Conservation (phyloP, 2,113 vertebrate genomes). For the Oreotrochilus melanogaster region DNA sequence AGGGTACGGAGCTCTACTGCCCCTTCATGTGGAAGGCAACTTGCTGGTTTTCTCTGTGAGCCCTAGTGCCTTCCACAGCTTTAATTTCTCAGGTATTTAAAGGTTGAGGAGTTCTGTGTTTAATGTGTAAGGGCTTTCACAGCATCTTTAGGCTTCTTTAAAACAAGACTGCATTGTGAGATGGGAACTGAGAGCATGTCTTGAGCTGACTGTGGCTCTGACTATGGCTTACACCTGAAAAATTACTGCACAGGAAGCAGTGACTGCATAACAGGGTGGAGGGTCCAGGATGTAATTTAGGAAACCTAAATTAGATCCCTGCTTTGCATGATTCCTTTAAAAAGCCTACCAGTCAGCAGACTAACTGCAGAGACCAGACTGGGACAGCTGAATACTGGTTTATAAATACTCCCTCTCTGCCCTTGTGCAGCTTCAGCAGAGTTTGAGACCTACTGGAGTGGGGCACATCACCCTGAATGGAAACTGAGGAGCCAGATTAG, state of each 20-base stretch:
- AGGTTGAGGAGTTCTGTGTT: background rate
- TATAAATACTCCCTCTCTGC: background rate
- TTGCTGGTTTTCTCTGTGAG: background rate
- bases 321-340: background rate
- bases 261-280: background rate
- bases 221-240: background rate
- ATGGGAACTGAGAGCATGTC: background rate
- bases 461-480: background rate
- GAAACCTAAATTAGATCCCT: background rate
- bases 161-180: background rate
- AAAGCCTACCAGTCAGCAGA: background rate
- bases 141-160: background rate
- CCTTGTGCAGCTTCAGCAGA: background rate
- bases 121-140: background rate
- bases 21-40: background rate
- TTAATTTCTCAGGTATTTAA: background rate
- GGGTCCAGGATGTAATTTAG: background rate
- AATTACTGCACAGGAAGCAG: background rate
- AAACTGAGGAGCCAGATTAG: background rate
- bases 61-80: background rate
- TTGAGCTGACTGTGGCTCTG: background rate
- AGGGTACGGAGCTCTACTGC: background rate
- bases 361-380: background rate
- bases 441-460: fast-evolving
- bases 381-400: background rate